These are phyloP conservation scores for Drosophila lowei DNA, from an alignment of 1,140 invertebrate species.

Conservation along the genomic window DNA sequence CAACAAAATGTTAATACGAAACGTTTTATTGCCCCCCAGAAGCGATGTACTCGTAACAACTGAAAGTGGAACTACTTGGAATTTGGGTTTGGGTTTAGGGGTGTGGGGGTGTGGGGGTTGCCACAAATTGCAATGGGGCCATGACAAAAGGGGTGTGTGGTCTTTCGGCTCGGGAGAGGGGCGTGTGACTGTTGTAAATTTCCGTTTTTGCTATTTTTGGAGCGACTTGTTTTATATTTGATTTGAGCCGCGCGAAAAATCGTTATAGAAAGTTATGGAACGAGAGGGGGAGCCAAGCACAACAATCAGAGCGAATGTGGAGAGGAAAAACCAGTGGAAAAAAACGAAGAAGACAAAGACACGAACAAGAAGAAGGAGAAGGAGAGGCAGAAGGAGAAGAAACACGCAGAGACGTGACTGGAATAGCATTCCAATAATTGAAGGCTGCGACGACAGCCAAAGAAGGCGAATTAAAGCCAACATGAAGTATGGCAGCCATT, in stretches of 20 bases:
- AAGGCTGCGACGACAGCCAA: constrained; percentile 56
- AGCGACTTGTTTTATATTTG: constrained; percentile 43
- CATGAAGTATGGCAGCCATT: constrained; percentile 60
- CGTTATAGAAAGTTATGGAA: constrained; percentile 36
- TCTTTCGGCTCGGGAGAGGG: constrained; percentile 11
- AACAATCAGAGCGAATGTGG: constrained; percentile 5
- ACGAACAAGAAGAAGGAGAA: not conserved
- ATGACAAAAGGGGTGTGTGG: not conserved
- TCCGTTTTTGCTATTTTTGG: constrained; percentile 35
- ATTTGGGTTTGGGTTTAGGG: not conserved
- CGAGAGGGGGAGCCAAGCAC: constrained; percentile 6
- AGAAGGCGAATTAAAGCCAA: constrained; percentile 71
- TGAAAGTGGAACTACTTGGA: constrained; percentile 27
- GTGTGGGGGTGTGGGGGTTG: constrained; percentile 1
- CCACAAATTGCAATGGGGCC: constrained; percentile 40
- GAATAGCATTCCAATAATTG: constrained; percentile 73
- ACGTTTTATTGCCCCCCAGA: constrained; percentile 48
- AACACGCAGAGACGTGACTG: constrained; percentile 71
- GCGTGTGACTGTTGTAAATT: constrained; percentile 48
- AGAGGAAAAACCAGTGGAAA: constrained; percentile 1
- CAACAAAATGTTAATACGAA: constrained; percentile 64
- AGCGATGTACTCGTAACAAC: constrained; percentile 5
- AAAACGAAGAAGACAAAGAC: constrained; percentile 30
- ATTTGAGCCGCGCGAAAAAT: constrained; percentile 24
- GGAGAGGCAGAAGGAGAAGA: constrained; percentile 25